Evolutionary conservation across 2,113 vertebrate species (phyloP).

Genomic region (Datnioides undecimradiatus): DNA sequence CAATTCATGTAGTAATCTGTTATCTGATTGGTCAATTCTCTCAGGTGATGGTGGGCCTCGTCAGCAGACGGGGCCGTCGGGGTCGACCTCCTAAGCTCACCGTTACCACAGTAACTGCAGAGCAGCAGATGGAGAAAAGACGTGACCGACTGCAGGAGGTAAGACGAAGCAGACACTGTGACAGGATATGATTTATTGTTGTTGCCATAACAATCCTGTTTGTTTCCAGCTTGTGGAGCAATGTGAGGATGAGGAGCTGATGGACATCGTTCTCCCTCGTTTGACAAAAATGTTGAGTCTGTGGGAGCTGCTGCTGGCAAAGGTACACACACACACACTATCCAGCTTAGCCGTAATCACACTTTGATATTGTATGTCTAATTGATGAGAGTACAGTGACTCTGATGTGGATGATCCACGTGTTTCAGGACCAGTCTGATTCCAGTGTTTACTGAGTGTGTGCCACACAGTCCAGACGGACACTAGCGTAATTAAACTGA

Average conservation of each 20-base stretch:
- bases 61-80: conserved; percentile 63
- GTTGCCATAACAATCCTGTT: not conserved
- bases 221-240: conserved; percentile 87
- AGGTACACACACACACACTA: conserved; percentile 81
- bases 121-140: conserved; percentile 81
- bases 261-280: conserved; percentile 91
- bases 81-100: conserved; percentile 75
- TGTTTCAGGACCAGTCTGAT: no score
- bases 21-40: not conserved
- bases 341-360: not conserved
- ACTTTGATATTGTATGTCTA: no score
- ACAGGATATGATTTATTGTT: no score
- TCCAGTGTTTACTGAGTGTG: no score
- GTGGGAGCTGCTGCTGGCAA: conserved; percentile 93
- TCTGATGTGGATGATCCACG: no score
- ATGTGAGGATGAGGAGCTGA: conserved; percentile 90
- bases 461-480: no score
- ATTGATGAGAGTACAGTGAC: no score
- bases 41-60: conserved; percentile 54
- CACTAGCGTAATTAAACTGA: no score
- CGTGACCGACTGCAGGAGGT: conserved; percentile 90
- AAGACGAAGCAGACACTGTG: no score
- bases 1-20: not conserved
- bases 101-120: conserved; percentile 67
- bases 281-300: conserved; percentile 90